Evolutionary conservation across 2,888 invertebrate genomes (phyloP), one percentile per base, ranked within the genome.

Genomic region (Thera britannica): DNA sequence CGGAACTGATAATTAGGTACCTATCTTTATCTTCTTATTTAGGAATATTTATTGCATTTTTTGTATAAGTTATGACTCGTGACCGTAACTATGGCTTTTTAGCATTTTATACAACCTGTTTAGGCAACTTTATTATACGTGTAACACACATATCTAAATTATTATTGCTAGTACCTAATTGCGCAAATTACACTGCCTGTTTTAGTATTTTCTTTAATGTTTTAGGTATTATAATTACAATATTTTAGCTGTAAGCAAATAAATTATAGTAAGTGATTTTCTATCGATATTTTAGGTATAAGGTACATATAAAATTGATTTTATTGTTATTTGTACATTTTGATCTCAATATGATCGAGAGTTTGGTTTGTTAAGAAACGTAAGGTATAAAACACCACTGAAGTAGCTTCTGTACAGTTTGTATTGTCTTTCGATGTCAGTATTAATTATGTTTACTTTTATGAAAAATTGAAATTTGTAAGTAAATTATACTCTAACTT

Each of bases 361-460:
- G 89, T 85, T 90, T 89, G 87, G 79, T 90, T 89, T 86, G 82
- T 85, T 87, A 77, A 80, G 60, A 81, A 84, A 84, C 84, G 93
- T 94, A 93, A 93, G 94, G 93, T 92, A 92, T 86, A 92, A 87
- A 93, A 93, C 93, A 93, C 93, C 93, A 93, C 87, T 90, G 85
- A 84, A 85, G 90, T 92, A 92, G 93, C 85, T 89, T 87, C 83
- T 92, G 92, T 93, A 93, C 90, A 93, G 90, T 86, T 89, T 84
- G 88, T 91, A 84, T 85, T 82, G 87, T 90, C 80, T 78, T 75
- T 88, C 75, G 83, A 81, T 90, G 88, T 90, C 86, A 85, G 79
- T 83, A 80, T 82, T 72, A 68, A 73, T 81, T 77, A 74, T 78
- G 74, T 60, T 72, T 65, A 61, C 63, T 61, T 76, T 77, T 72